These are phyloP conservation scores for Heliangelus exortis DNA, from an alignment of 2,797 vertebrate genomes.

Conservation along the genomic window DNA sequence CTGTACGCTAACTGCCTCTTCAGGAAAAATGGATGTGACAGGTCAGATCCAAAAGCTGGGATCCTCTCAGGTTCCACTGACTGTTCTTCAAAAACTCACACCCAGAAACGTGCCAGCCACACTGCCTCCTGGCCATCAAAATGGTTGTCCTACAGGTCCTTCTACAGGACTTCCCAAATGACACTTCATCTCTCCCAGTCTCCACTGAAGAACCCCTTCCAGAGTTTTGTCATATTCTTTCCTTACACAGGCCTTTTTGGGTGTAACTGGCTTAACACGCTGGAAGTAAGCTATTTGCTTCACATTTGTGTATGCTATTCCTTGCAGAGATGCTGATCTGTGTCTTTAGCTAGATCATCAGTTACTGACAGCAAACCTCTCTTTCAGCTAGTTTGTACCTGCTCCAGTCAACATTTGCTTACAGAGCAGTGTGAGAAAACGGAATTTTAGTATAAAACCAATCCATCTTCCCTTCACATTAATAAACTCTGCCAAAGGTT, in stretches of 20 bases:
- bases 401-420: background rate
- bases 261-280: background rate
- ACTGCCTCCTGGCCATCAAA: background rate
- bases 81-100: background rate
- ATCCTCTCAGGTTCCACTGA: accelerated
- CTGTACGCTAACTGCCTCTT: background rate
- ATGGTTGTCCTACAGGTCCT: background rate
- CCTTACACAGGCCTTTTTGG: background rate
- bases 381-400: background rate
- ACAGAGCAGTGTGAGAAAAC: background rate
- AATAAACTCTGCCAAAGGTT: background rate
- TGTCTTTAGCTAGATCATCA: background rate
- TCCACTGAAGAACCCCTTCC: accelerated
- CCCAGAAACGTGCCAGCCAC: accelerated
- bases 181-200: accelerated
- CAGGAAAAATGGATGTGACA: accelerated
- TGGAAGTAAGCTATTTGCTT: background rate
- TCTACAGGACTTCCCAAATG: background rate
- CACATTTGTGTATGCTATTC: background rate
- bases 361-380: background rate
- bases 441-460: background rate
- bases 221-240: background rate
- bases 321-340: background rate
- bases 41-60: background rate
- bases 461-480: background rate